Evolutionary conservation across 2,113 vertebrate genomes (phyloP), one percentile per base, ranked within the genome.

Genomic region (Helogale parvula): DNA sequence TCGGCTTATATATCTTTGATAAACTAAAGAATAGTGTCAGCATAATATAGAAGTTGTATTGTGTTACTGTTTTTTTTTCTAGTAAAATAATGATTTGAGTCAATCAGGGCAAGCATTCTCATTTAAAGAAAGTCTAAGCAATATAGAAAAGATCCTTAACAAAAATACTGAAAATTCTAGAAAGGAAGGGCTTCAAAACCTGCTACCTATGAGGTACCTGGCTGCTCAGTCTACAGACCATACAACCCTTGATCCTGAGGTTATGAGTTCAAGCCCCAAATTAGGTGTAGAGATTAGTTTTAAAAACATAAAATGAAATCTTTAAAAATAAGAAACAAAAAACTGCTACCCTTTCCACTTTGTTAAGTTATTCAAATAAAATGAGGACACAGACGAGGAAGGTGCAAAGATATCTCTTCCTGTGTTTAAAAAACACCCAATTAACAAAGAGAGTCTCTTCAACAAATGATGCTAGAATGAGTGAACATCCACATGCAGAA

Each of bases 121-220:
- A 90, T 77, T 77, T 80, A 89, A 93, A 96, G 47, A 92, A 90
- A 76, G 21, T 8, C 50, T 91, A 17, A 88, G 57, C 41, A 93
- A 84, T 72, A 91, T 38, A 82, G 8, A 69, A 69, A 41, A 89
- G 45, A 88, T 54, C 45, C 77, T 79, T 79, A 81, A 77, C n/a
- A 57, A 77, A 86, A 68, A 2, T 52, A 47, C 21, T 63, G 50
- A 88, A 52, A 79, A 79, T 85, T 57, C 38, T 74, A 68, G 16
- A 17, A 69, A 47, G 60, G 1, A 71, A 47, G 7, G 25, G 14
- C 16, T 60, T 88, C 0, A 47, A 63, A 60, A 63, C 60, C 71
- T 25, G 35, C 21, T 69, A 15, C 1, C 12, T 5, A 11, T 29
- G 72, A 29, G 41, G 41, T 1, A 7, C 72, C 41, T 76, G 72